These are phyloP conservation scores for Ischnura elegans DNA, from an alignment of 2,888 invertebrate species.

Conservation along the genomic window DNA sequence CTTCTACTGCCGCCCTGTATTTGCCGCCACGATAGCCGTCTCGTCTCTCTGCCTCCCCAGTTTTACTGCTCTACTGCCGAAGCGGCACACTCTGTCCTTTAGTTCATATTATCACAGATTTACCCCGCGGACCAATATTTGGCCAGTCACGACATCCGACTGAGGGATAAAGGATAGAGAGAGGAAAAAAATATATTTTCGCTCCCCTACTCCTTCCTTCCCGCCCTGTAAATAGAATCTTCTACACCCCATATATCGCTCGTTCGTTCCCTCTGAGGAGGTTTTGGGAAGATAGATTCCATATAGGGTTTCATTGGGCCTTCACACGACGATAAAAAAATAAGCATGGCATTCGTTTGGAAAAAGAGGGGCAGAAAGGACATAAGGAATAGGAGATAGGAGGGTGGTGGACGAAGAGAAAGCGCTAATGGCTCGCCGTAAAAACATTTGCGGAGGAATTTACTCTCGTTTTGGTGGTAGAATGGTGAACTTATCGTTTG, in stretches of 20 bases:
- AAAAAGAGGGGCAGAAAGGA: no score
- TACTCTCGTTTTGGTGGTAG: not conserved
- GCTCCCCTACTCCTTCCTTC: no score
- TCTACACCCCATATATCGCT: not conserved
- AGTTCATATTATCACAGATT: conserved; percentile 38
- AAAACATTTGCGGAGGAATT: no score
- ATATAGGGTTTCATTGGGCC: conserved; percentile 32
- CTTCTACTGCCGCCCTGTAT: not conserved
- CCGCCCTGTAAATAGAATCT: conserved; percentile 28
- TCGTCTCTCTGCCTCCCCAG: not conserved
- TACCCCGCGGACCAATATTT: conserved; percentile 53
- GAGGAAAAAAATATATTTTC: not conserved
- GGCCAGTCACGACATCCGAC: conserved; percentile 42
- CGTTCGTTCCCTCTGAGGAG: not conserved
- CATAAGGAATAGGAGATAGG: not conserved
- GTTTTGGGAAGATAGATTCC: not conserved
- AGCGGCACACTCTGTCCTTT: not conserved
- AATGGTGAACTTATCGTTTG: not conserved
- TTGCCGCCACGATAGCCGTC: not conserved
- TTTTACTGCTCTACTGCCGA: not conserved
- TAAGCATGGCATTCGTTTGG: no score
- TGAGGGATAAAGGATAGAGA: not conserved
- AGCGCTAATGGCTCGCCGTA: not conserved
- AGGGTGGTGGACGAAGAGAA: not conserved
- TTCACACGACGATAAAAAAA: not conserved